These are phyloP conservation scores for Micoletzkya japonica DNA, from an alignment of 2,888 invertebrate species.

Conservation along the genomic window DNA sequence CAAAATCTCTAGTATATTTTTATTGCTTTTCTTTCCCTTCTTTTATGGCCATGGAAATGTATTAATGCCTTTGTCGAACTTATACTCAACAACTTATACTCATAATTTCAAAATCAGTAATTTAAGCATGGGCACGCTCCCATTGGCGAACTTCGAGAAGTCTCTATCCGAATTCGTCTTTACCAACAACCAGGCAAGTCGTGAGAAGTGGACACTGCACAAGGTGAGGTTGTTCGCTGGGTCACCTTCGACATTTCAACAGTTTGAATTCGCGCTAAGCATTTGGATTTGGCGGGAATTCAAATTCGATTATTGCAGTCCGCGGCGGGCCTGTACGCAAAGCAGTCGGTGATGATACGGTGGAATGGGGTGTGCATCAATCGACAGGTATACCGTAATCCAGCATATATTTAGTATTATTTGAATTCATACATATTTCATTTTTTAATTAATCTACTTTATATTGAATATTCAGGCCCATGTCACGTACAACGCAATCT, in stretches of 20 bases:
- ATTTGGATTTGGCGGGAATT: neutral
- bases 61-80: too few species aligned
- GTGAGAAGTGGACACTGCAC: conserved; percentile 25
- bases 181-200: neutral
- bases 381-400: conserved; percentile 10
- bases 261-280: neutral
- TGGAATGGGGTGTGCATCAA: conserved; percentile 32
- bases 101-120: too few species aligned
- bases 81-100: too few species aligned
- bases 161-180: conserved; percentile 9
- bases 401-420: neutral
- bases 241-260: neutral
- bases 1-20: too few species aligned
- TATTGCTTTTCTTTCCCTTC: too few species aligned
- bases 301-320: conserved; percentile 28
- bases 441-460: neutral
- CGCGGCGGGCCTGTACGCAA: conserved; percentile 30
- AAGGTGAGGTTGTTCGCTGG: conserved; percentile 5
- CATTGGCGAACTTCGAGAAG: neutral
- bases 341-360: conserved; percentile 35
- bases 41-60: too few species aligned
- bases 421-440: neutral
- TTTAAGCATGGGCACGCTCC: conserved; percentile 24
- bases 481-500: conserved; percentile 45
- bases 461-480: conserved; percentile 30